A percentile compares a stretch with the other conserved stretches of the same genome.
These are phyloP conservation scores for Grantiella picta DNA, from an alignment of 2,113 vertebrate genomes.

Conservation along the genomic window DNA sequence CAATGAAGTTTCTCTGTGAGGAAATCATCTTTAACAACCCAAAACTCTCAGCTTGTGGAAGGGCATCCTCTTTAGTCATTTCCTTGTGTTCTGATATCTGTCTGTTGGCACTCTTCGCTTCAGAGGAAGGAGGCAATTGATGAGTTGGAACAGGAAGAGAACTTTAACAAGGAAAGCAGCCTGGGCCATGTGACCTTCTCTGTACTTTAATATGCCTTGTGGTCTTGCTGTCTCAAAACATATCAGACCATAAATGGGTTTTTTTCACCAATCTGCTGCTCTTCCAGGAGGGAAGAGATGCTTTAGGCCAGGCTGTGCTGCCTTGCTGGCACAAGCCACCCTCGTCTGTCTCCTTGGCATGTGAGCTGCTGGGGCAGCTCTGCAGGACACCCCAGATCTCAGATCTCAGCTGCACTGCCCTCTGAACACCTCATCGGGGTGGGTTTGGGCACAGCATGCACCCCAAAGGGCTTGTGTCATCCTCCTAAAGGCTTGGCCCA, in stretches of 20 bases:
- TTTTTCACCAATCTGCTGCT: neutral
- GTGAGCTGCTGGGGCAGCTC: too few relatives aligned
- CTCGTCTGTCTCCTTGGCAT: too few relatives aligned
- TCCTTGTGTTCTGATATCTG: neutral
- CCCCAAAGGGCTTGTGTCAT: neutral
- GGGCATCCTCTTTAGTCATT: neutral
- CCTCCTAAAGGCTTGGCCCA: neutral
- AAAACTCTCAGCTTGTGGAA: neutral
- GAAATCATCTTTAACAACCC: neutral
- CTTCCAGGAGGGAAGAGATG: neutral
- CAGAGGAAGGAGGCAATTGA: neutral
- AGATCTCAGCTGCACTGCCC: neutral
- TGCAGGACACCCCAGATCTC: too few relatives aligned
- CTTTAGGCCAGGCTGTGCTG: neutral
- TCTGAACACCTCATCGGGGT: rapidly evolving
- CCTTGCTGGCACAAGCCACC: neutral
- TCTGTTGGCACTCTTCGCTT: neutral
- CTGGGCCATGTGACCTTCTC: neutral
- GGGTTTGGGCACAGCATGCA: rapidly evolving
- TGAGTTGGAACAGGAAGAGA: neutral
- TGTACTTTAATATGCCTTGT: neutral
- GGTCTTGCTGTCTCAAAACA: neutral
- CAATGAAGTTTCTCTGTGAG: neutral
- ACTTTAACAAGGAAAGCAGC: slow-evolving; percentile 30
- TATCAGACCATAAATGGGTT: neutral